Evolutionary conservation across 2,113 vertebrate genomes (phyloP).

Genomic region (Podocnemis expansa): DNA sequence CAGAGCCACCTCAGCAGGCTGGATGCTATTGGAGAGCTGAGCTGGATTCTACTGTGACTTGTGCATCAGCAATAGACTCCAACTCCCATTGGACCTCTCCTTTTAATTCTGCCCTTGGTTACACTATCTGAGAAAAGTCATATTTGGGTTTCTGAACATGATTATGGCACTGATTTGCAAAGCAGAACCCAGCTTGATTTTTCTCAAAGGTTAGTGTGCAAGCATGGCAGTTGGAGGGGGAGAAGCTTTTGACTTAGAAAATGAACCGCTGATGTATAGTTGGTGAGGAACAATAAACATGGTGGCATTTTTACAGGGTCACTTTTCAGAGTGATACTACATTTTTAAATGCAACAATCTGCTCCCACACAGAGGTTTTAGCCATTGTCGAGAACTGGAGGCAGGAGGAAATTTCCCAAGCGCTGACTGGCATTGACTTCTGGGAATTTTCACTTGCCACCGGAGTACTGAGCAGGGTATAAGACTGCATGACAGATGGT

Average conservation of each 20-base stretch:
- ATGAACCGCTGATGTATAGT: background rate
- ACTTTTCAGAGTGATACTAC: background rate
- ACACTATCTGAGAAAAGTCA: background rate
- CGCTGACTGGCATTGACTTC: background rate
- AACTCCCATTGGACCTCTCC: background rate
- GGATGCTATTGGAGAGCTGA: background rate
- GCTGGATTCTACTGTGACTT: background rate
- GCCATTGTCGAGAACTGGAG: background rate
- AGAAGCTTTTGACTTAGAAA: background rate
- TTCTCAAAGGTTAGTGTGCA: background rate
- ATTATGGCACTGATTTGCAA: background rate
- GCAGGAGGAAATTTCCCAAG: background rate
- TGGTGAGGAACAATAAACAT: background rate
- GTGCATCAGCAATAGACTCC: background rate
- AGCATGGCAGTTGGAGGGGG: background rate
- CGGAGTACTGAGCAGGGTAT: background rate
- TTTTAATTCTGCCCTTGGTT: background rate
- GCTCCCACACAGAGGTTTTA: background rate
- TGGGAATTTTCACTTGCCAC: background rate
- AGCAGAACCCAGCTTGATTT: background rate
- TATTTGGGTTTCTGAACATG: background rate
- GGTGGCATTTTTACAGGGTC: background rate
- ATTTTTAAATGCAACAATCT: background rate
- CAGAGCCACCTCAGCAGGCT: background rate
- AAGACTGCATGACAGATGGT: background rate